Conservation (phyloP, 2,113 vertebrate genomes). For the Willisornis vidua region DNA sequence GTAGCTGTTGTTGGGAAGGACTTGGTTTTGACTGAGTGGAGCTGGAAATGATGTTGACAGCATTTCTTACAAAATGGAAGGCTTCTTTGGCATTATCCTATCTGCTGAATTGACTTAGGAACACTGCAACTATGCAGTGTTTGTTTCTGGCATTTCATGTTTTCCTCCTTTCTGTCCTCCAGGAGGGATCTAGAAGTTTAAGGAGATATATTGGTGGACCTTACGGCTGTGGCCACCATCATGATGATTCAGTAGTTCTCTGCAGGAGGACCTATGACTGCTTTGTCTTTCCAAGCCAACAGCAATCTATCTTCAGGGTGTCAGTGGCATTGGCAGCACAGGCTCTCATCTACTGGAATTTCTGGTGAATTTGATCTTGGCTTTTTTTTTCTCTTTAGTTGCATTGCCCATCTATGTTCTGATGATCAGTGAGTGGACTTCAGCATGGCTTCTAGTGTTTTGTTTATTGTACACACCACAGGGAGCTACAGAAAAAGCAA, state of each 20-base stretch:
- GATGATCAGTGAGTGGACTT: background rate
- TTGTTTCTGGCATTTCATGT: background rate
- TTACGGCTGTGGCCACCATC: background rate
- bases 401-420: background rate
- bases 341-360: background rate
- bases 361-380: background rate
- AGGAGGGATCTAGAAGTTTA: background rate
- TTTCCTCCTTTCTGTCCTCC: background rate
- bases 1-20: background rate
- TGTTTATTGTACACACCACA: too few species aligned
- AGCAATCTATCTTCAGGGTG: background rate
- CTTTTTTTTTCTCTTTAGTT: background rate
- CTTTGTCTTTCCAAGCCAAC: background rate
- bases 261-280: background rate
- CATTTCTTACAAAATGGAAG: background rate
- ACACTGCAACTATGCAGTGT: background rate
- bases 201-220: background rate
- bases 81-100: background rate
- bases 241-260: background rate
- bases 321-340: background rate
- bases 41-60: background rate
- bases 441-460: too few species aligned
- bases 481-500: background rate
- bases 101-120: background rate
- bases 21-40: background rate